Percentiles rank a stretch among this genome's conserved stretches.
phyloP scores from a whole-genome alignment of 1,140 invertebrate genomes.

The Formica exsecta region DNA sequence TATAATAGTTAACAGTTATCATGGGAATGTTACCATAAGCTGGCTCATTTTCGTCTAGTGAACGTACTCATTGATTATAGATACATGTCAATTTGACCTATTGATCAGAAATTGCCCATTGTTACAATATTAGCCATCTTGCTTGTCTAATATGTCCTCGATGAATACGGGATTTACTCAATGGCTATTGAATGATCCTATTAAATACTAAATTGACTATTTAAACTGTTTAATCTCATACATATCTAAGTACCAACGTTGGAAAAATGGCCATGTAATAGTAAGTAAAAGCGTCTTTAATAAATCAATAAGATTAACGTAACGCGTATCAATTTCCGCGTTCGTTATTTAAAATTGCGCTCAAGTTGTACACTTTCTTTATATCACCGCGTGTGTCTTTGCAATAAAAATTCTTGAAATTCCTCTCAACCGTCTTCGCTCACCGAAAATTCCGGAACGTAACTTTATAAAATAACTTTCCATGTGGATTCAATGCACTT shows the following conservation, averaged over 20 bases:
- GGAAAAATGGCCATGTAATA: neutral
- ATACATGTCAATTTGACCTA: neutral
- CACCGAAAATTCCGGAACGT: slow-evolving; percentile 26
- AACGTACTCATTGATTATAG: neutral
- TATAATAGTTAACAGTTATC: too few relatives aligned
- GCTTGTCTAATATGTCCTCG: neutral
- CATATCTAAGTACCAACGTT: neutral
- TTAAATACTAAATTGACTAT: neutral
- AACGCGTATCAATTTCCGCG: slow-evolving; percentile 19
- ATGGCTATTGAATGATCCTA: neutral
- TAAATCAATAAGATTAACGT: neutral
- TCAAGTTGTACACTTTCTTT: slow-evolving; percentile 12
- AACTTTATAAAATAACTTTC: slow-evolving; percentile 52
- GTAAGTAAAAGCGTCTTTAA: neutral
- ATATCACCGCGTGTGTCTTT: slow-evolving; percentile 6
- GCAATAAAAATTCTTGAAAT: slow-evolving; percentile 53
- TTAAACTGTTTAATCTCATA: neutral
- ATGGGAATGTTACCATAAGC: neutral
- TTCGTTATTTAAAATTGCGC: slow-evolving; percentile 19
- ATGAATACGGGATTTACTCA: neutral
- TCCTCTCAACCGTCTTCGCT: neutral
- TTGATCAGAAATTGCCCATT: slow-evolving; percentile 33
- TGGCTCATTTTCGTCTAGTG: neutral
- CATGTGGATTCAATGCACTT: neutral
- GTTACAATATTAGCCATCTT: slow-evolving; percentile 31